phyloP scores from a whole-genome alignment of 2,797 vertebrate species.

The Amazonetta brasiliensis region DNA sequence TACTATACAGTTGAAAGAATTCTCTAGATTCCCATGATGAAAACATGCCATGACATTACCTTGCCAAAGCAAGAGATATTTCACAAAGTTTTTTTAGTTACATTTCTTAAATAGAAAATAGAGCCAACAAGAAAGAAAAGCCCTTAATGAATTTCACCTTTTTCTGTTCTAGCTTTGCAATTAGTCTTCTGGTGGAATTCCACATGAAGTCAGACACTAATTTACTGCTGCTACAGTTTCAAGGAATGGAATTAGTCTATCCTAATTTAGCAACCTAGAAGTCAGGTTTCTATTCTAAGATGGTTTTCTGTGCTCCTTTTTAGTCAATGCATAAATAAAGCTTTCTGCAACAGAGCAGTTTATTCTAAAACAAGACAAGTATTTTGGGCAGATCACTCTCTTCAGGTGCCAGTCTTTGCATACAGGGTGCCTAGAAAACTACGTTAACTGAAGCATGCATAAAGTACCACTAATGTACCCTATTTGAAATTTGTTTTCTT shows the following conservation, averaged over 20 bases:
- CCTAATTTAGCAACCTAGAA: constrained; percentile 6
- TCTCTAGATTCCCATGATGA: not conserved
- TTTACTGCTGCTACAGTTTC: constrained; percentile 52
- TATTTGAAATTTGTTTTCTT: not conserved
- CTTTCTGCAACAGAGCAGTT: not conserved
- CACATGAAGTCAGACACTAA: constrained; percentile 1
- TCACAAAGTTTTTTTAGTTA: constrained; percentile 22
- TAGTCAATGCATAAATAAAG: not conserved
- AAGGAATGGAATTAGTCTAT: not conserved
- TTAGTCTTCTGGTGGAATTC: constrained; percentile 45
- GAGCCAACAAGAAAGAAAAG: constrained; percentile 53
- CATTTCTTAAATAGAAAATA: constrained; percentile 32
- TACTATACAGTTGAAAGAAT: constrained; percentile 37
- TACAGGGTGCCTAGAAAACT: not conserved
- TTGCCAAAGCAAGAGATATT: constrained; percentile 39
- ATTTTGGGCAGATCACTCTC: not conserved
- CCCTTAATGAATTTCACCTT: constrained; percentile 48
- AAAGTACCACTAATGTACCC: not conserved
- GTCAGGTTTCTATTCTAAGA: not conserved
- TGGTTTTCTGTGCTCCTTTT: not conserved
- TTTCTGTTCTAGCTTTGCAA: constrained; percentile 31
- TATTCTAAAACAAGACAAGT: not conserved
- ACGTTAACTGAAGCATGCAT: not conserved
- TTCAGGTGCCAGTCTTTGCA: not conserved
- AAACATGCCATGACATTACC: not conserved